Evolutionary conservation across 1,140 invertebrate genomes (phyloP), one percentile per base, ranked within the genome.

Genomic region (Wiebesia pumilae): DNA sequence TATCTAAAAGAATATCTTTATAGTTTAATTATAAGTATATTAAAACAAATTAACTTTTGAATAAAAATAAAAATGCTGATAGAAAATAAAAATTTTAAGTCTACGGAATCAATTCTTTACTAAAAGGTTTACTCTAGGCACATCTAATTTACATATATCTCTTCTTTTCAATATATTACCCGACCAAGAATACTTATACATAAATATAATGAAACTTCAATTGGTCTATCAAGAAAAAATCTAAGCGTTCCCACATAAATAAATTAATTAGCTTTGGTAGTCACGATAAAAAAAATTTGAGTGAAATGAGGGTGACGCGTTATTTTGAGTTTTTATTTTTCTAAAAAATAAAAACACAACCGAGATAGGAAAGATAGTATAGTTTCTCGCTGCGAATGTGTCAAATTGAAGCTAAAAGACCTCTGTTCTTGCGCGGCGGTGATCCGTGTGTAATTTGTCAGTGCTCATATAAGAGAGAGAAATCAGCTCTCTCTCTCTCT

Each of bases 381-480:
- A 80, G 89, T 87, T 87, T 88, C 87, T 90, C 89, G 24, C 38
- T 27, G 35, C 88, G 88, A 91, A 89, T 93, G 88, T 90, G 91
- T 92, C 92, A 90, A 93, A 93, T 93, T 88, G 90, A 90, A 91
- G 90, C 90, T 91, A 90, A 91, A 91, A 91, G 89, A 90, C 88
- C 86, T 87, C 38, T 14, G 58, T 3, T 24, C 71, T 24, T 30
- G 33, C 7, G 87, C 78, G 87, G 87, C 73, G 87, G 83, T 92
- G 92, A 93, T 93, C 92, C 91, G 91, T 91, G 93, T 92, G 91
- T 93, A 93, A 93, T 93, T 93, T 89, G 91, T 89, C 88, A 88
- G 71, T 27, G 38, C 71, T 51, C 84, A 69, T 67, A 62, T 75
- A 81, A 83, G 35, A n/a, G 82, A 85, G 69, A 43, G n/a, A n/a